Percentiles rank a stretch among this genome's conserved stretches.
phyloP scores from a whole-genome alignment of 1,140 invertebrate species.

The Conus ventricosus region DNA sequence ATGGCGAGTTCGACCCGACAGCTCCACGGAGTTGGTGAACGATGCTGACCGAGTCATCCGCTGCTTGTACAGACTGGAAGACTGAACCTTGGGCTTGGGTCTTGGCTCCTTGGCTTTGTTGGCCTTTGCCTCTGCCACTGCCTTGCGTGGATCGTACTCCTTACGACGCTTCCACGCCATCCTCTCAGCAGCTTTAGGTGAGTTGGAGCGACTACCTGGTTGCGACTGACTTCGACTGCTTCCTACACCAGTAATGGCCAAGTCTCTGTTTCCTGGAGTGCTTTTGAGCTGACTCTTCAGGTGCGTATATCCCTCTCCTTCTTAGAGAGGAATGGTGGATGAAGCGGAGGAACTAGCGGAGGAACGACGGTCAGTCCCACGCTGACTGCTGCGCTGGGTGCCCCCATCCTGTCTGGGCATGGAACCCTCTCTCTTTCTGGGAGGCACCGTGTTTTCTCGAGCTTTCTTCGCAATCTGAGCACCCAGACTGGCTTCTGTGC shows the following conservation, averaged over 20 bases:
- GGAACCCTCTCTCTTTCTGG: slow-evolving; percentile 22
- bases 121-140: slow-evolving; percentile 82
- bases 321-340: slow-evolving; percentile 8
- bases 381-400: neutral
- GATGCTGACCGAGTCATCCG: slow-evolving; percentile 66
- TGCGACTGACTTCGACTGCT: slow-evolving; percentile 55
- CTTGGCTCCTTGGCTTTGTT: slow-evolving; percentile 55
- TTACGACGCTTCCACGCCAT: slow-evolving; percentile 94
- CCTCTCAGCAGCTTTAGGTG: slow-evolving; percentile 81
- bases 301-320: slow-evolving; percentile 47
- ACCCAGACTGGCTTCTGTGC: slow-evolving; percentile 63
- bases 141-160: slow-evolving; percentile 91
- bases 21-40: slow-evolving; percentile 60
- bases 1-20: slow-evolving; percentile 44
- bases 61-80: slow-evolving; percentile 29
- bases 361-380: neutral
- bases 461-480: slow-evolving; percentile 66
- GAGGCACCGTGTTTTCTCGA: slow-evolving; percentile 44
- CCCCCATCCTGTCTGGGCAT: neutral
- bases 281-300: slow-evolving; percentile 54
- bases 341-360: neutral
- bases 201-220: slow-evolving; percentile 63
- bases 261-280: slow-evolving; percentile 10
- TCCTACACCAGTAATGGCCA: slow-evolving; percentile 60
- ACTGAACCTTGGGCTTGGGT: slow-evolving; percentile 33